Conservation (phyloP, 2,888 invertebrate species). For the Drosophila lacicola region DNA sequence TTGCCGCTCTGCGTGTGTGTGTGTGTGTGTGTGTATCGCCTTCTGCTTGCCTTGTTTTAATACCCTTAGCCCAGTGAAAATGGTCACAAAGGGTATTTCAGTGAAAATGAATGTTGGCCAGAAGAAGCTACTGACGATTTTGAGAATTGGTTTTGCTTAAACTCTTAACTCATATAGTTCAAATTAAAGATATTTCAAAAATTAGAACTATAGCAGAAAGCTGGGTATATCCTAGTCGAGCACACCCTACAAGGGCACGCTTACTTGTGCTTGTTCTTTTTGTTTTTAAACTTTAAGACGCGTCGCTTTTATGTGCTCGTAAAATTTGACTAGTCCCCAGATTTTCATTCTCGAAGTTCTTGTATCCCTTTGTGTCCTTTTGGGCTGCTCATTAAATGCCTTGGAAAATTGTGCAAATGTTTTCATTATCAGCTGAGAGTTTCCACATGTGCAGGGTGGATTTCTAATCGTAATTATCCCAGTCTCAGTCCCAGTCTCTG, state of each 20-base stretch:
- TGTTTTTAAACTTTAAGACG: conserved; percentile 53
- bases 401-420: conserved; percentile 46
- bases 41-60: conserved; percentile 13
- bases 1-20: conserved; percentile 14
- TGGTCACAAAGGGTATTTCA: too few relatives aligned
- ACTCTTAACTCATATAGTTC: too few relatives aligned
- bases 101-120: too few relatives aligned
- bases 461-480: conserved; percentile 33
- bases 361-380: conserved; percentile 28
- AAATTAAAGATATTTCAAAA: too few relatives aligned
- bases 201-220: too few relatives aligned
- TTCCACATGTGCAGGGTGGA: conserved; percentile 56
- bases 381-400: conserved; percentile 40
- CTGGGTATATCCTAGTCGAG: too few relatives aligned
- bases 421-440: conserved; percentile 64
- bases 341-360: conserved; percentile 30
- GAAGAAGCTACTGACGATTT: too few relatives aligned
- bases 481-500: background rate
- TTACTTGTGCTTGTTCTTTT: background rate
- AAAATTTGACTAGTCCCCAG: conserved; percentile 57
- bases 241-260: too few relatives aligned
- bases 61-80: too few relatives aligned
- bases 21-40: conserved; percentile 5
- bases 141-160: too few relatives aligned
- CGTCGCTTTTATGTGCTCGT: conserved; percentile 57